Conservation (phyloP, 2,797 vertebrate species). For the Pelodytes ibericus region DNA sequence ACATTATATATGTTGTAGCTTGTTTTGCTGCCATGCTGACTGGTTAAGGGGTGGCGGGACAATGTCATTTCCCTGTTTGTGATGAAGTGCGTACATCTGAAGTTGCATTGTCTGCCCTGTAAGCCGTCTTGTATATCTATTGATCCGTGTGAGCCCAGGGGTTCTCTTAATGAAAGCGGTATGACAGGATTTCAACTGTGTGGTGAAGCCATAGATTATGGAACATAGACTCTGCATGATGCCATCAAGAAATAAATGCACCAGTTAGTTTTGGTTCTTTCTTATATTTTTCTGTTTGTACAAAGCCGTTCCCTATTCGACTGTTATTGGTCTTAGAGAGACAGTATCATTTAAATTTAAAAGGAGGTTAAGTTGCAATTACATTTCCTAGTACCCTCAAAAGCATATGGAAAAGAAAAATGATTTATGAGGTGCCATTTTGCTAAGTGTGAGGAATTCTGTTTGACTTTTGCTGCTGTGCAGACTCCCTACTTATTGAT, state of each 20-base stretch:
- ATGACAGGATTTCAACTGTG: slow-evolving; percentile 23
- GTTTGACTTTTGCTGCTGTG: too few relatives aligned
- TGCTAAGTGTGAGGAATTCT: too few relatives aligned
- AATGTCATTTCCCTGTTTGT: slow-evolving; percentile 4
- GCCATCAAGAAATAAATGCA: slow-evolving; percentile 6
- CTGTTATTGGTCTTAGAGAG: neutral
- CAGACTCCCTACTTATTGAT: too few relatives aligned
- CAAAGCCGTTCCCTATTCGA: neutral
- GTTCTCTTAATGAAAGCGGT: slow-evolving; percentile 26
- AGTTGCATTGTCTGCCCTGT: slow-evolving; percentile 27
- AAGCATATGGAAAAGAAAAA: too few relatives aligned
- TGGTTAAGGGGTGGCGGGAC: neutral
- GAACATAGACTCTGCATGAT: neutral
- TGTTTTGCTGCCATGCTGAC: neutral
- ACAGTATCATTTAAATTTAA: too few relatives aligned
- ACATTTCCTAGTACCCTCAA: too few relatives aligned
- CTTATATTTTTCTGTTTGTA: slow-evolving; percentile 3
- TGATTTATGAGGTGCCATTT: too few relatives aligned
- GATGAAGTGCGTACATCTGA: slow-evolving; percentile 23
- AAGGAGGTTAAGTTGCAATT: too few relatives aligned
- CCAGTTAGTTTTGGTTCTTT: neutral
- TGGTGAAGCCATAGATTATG: slow-evolving; percentile 12
- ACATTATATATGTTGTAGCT: neutral
- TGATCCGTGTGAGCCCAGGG: slow-evolving; percentile 34
- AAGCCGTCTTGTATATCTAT: slow-evolving; percentile 43